Conservation (phyloP, 35 echinoderm and acorn worm genomes). For the Acanthaster planci region DNA sequence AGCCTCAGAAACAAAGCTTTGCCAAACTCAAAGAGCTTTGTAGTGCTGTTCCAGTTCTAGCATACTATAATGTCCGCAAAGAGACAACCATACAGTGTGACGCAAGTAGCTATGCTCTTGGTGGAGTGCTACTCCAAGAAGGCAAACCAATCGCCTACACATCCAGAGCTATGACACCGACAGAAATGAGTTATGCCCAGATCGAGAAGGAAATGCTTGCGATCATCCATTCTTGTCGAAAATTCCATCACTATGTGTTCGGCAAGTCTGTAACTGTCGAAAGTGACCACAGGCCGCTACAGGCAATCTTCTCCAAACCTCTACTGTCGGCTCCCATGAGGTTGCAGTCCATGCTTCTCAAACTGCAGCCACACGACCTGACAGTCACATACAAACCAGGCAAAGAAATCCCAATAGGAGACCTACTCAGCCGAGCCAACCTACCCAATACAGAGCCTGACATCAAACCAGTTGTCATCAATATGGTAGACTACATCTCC, state of each 20-base stretch:
- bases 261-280: conserved; percentile 22
- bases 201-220: conserved; percentile 89
- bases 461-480: conserved; percentile 28
- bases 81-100: conserved; percentile 61
- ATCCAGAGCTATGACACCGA: conserved; percentile 56
- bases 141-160: conserved; percentile 73
- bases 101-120: conserved; percentile 67
- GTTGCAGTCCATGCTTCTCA: conserved; percentile 58
- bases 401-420: conserved; percentile 50
- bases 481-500: conserved; percentile 50
- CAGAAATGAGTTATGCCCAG: conserved; percentile 74
- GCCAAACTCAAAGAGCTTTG: conserved; percentile 34
- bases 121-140: conserved; percentile 66
- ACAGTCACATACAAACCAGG: conserved; percentile 52
- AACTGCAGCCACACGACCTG: conserved; percentile 60
- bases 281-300: conserved; percentile 49
- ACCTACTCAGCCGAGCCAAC: conserved; percentile 51
- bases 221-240: conserved; percentile 62
- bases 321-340: conserved; percentile 64
- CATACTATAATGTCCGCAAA: conserved; percentile 49
- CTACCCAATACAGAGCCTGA: conserved; percentile 32
- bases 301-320: conserved; percentile 62
- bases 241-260: conserved; percentile 84
- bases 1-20: conserved; percentile 55
- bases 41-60: conserved; percentile 40